Evolutionary conservation across 2,113 vertebrate species (phyloP), one percentile per base, ranked within the genome.

Genomic region (Nanorana parkeri): DNA sequence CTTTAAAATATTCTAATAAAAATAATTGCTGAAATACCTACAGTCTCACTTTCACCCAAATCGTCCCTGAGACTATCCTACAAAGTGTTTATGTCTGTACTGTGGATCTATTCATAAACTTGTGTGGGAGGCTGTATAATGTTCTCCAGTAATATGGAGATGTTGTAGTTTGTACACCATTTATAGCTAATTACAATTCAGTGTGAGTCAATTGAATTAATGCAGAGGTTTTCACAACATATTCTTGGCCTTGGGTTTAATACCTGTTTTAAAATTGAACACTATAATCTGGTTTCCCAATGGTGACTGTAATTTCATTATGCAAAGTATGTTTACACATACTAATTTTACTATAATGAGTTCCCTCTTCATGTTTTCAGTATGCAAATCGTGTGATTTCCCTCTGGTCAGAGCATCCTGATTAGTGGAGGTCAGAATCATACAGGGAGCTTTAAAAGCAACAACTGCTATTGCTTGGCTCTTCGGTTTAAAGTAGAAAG

Each of bases 261-360:
- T 78, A 56, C 55, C 76, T 67, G 63, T 54, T 67, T 52, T 78
- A 67, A 67, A 66, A 78, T 78, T 63, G 47, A 36, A 67, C 51
- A 15, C 24, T 78, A 52, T 78, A 67, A 66, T 78, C 63, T 67
- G 19, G 19, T 51, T 68, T 64, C 63, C 63, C 76, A 78, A 26
- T 78, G 76, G 76, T 36, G 64, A n/a, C 63, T 19, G 17, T 67
- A 67, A 78, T 67, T 66, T 66, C 64, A 67, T 78, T 78, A 78
- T 78, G 26, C 76, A 67, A 67, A 78, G 76, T 67, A 67, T 68
- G 76, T 78, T 78, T 78, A 78, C 47, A 67, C 76, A 78, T 78
- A 26, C 63, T 67, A 66, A 78, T 78, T 67, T 66, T 52, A 55
- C 4, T 28, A 52, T 55, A 67, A 67, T 55, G 11, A 67, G 66